Base-by-base conservation (phyloP, 2,797 vertebrate species). In the Podarcis lilfordi region DNA sequence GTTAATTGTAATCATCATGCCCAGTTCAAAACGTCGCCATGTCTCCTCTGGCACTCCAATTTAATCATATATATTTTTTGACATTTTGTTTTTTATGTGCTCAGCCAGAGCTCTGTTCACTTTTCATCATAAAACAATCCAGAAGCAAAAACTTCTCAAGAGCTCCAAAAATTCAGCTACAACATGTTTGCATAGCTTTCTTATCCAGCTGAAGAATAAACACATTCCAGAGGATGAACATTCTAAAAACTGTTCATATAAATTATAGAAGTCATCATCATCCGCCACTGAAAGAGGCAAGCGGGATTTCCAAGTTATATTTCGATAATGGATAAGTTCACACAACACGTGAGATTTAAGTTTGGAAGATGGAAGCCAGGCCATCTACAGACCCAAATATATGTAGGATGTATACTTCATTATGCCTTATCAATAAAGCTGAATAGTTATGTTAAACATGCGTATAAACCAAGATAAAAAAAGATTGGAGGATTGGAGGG, bases 141-240 rank as follows among this genome's bases (percentile, higher is more conserved):
- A n/a, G 3, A 23, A 77, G n/a, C 55, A 66, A 80, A 80, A 72
- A 25, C n/a, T 89, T 89, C 55, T 40, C 72, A 75, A 43, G 61
- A 84, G 69, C 37, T 4, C 76, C 76, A 80, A 45, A 80, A 74
- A 76, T 64, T 25, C 37, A 76, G 40, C 37, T 80, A 61, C 21
- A 76, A 21, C 27, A 45, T 87, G 25, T 59, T 61, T 72, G 66
- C 82, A 59, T 80, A 75, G 17, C n/a, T 75, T 50, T 80, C 77
- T 80, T 66, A 66, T 85, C 82, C 71, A 80, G 27, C 27, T 71
- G 64, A 43, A 79, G 37, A 80, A 66, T 64, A 74, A 74, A 84
- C 76, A 88, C 76, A 84, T 84, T 88, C 77, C 82, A 85, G 43
- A 89, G 68, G 50, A 74, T 75, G 23, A 85, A 45, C 27, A 40